phyloP scores from a whole-genome alignment of 2,888 invertebrate genomes.

The Achlya flavicornis region DNA sequence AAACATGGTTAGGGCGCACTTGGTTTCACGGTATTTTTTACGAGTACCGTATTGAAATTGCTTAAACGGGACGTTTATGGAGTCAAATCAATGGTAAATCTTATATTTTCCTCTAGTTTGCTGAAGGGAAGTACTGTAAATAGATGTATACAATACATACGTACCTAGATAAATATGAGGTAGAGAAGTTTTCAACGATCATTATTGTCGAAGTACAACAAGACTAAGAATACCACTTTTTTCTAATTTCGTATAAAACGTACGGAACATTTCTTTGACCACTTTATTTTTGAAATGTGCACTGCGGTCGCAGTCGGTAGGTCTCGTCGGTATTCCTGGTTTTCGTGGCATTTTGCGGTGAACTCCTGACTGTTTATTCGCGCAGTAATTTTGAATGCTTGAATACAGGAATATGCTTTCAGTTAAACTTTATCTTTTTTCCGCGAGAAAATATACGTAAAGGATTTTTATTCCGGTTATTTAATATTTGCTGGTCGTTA shows the following conservation, averaged over 20 bases:
- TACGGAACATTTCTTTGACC: neutral
- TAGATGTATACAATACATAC: neutral
- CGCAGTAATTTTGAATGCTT: constrained; percentile 29
- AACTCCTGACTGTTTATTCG: constrained; percentile 23
- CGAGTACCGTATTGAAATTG: constrained; percentile 1
- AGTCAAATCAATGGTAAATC: neutral
- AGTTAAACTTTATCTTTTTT: constrained; percentile 37
- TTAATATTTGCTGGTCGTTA: neutral
- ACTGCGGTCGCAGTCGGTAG: neutral
- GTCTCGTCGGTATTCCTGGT: constrained; percentile 16
- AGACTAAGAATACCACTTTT: neutral
- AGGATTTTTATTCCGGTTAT: constrained; percentile 18
- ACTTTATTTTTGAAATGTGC: neutral
- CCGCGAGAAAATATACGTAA: constrained; percentile 21
- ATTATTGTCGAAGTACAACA: too few relatives aligned
- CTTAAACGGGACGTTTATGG: neutral
- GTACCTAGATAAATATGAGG: neutral
- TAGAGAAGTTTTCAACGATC: neutral
- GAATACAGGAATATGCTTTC: constrained; percentile 34
- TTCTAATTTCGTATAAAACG: neutral
- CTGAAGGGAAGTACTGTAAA: neutral
- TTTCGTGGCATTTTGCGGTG: neutral
- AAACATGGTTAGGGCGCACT: constrained; percentile 30
- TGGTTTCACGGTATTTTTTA: neutral
- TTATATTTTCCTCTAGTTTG: neutral